A percentile compares a stretch with the other conserved stretches of the same genome.
Evolutionary conservation across 2,113 vertebrate genomes (phyloP).

Genomic region (Gobius niger): DNA sequence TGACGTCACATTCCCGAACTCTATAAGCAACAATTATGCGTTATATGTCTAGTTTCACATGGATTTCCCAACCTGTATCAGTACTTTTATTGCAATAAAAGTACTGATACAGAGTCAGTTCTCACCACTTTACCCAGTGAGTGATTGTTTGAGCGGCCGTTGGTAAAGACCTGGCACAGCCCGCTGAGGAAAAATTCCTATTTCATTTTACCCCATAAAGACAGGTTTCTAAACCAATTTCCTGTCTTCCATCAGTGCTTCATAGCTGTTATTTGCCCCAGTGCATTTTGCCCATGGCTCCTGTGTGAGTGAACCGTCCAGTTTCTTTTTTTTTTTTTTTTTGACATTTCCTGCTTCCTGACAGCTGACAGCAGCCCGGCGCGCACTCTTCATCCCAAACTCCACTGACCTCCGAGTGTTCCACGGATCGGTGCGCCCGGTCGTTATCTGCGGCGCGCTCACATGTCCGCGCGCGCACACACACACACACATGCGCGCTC

Average conservation of each 20-base stretch:
- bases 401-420: slow-evolving; percentile 48
- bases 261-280: not conserved
- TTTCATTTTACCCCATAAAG: not conserved
- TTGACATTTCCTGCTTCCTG: slow-evolving; percentile 32
- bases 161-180: too few species aligned
- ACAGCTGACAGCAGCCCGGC: slow-evolving; percentile 48
- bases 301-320: slow-evolving; percentile 22
- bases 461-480: slow-evolving; percentile 8
- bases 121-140: too few species aligned
- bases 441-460: slow-evolving; percentile 28
- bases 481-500: not conserved
- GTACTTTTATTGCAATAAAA: too few species aligned
- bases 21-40: too few species aligned
- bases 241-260: not conserved
- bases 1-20: too few species aligned
- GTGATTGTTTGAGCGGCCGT: too few species aligned
- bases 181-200: not conserved
- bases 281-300: not conserved
- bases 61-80: too few species aligned
- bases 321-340: not conserved
- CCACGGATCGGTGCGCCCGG: slow-evolving; percentile 44
- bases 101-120: too few species aligned
- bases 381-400: slow-evolving; percentile 29
- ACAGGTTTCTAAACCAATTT: not conserved
- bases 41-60: too few species aligned